Conservation (phyloP, 2,113 vertebrate genomes). For the Drymodes brunneopygia region DNA sequence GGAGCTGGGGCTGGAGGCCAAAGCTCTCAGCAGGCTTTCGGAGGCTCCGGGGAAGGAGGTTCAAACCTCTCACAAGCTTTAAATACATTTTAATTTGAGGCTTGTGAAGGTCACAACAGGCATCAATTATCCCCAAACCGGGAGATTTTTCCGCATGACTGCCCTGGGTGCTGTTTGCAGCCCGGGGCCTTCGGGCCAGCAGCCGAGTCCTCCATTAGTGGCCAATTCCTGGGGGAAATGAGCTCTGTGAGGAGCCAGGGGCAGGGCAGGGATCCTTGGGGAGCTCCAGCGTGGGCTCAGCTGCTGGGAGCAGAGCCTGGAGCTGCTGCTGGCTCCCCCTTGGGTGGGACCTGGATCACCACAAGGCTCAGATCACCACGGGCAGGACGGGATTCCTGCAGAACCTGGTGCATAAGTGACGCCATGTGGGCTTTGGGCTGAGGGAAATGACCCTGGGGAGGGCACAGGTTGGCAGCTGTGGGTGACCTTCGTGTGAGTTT, state of each 20-base stretch:
- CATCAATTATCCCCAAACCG: neutral
- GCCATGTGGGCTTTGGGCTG: neutral
- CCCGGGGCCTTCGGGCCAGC: neutral
- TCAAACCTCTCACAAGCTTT: neutral
- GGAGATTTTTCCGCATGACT: neutral
- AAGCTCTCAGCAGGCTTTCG: neutral
- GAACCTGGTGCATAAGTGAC: neutral
- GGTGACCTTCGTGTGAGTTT: neutral
- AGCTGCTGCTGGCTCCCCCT: too few species aligned
- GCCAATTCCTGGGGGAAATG: neutral
- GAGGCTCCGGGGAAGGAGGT: neutral
- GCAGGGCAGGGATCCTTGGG: too few species aligned
- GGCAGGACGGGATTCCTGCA: neutral
- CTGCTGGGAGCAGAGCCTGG: too few species aligned
- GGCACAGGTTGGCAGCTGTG: neutral
- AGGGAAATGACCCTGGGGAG: neutral
- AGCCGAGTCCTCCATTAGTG: neutral
- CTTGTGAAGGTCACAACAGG: neutral
- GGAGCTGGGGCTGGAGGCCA: neutral
- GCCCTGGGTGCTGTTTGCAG: neutral
- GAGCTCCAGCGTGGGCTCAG: too few species aligned
- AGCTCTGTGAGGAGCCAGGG: too few species aligned
- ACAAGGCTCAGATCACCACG: fast-evolving
- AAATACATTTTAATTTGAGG: neutral
- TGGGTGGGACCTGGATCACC: too few species aligned